phyloP scores from a whole-genome alignment of 2,113 vertebrate species.

The Leuciscus idus region DNA sequence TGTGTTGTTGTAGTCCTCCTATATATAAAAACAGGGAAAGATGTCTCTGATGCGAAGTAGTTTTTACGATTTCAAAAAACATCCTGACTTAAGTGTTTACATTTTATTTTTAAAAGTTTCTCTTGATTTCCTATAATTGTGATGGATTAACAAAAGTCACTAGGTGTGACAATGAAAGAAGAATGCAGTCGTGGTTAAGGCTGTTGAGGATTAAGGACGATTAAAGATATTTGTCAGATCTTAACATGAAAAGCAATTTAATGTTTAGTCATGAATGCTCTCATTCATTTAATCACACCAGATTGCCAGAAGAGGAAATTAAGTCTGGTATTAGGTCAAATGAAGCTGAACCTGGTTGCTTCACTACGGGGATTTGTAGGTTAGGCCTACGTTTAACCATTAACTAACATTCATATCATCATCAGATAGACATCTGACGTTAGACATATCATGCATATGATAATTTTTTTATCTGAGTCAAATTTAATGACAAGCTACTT shows the following conservation, averaged over 20 bases:
- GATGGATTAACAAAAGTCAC: neutral
- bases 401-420: neutral
- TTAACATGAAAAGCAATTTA: neutral
- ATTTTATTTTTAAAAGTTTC: neutral
- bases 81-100: neutral
- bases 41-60: neutral
- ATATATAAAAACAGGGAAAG: neutral
- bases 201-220: neutral
- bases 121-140: neutral
- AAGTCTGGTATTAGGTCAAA: neutral
- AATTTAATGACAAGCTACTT: too few species aligned
- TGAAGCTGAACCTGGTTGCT: neutral
- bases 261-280: neutral
- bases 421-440: neutral
- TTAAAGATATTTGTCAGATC: neutral
- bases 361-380: neutral
- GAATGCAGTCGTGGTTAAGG: neutral
- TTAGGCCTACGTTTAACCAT: neutral
- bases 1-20: too few species aligned
- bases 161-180: neutral
- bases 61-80: neutral
- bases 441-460: too few species aligned
- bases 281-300: neutral
- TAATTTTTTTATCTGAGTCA: too few species aligned
- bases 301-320: neutral